Percentiles rank a stretch among this genome's conserved stretches.
These are phyloP conservation scores for Papilio helenus DNA, from an alignment of 1,140 invertebrate species.

Conservation along the genomic window DNA sequence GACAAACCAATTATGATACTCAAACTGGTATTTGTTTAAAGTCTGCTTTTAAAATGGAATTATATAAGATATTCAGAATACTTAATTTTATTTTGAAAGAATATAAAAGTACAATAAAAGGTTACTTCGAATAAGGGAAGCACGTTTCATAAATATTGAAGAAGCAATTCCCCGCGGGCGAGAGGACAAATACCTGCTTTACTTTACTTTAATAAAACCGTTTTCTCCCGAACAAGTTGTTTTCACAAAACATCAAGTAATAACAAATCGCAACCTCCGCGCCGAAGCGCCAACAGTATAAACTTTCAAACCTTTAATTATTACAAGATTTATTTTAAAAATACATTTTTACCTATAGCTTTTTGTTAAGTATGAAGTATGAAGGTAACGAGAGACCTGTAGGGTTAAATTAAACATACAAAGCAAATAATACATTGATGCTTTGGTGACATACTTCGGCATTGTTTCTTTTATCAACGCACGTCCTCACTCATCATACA, in stretches of 20 bases:
- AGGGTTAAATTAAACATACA: too few species aligned
- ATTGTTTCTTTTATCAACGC: too few species aligned
- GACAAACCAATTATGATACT: not conserved
- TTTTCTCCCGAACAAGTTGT: slow-evolving; percentile 16
- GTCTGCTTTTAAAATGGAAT: not conserved
- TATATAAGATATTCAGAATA: not conserved
- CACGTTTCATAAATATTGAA: slow-evolving; percentile 26
- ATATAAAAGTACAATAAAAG: slow-evolving; percentile 3
- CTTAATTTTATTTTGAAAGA: not conserved
- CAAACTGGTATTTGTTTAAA: not conserved
- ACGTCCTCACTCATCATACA: too few species aligned
- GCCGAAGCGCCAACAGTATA: not conserved
- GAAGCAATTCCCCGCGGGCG: slow-evolving; percentile 8
- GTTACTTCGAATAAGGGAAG: slow-evolving; percentile 3
- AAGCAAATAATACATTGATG: too few species aligned
- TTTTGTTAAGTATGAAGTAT: not conserved
- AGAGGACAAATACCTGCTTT: slow-evolving; percentile 17
- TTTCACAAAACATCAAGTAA: slow-evolving; percentile 17
- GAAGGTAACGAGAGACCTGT: too few species aligned
- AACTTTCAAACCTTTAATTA: slow-evolving; percentile 4
- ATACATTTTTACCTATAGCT: not conserved
- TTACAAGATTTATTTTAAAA: not conserved
- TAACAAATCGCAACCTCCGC: slow-evolving; percentile 11
- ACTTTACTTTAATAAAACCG: slow-evolving; percentile 20
- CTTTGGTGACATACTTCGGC: too few species aligned